Conservation (phyloP, 2,113 vertebrate genomes). For the Ciconia stormi region DNA sequence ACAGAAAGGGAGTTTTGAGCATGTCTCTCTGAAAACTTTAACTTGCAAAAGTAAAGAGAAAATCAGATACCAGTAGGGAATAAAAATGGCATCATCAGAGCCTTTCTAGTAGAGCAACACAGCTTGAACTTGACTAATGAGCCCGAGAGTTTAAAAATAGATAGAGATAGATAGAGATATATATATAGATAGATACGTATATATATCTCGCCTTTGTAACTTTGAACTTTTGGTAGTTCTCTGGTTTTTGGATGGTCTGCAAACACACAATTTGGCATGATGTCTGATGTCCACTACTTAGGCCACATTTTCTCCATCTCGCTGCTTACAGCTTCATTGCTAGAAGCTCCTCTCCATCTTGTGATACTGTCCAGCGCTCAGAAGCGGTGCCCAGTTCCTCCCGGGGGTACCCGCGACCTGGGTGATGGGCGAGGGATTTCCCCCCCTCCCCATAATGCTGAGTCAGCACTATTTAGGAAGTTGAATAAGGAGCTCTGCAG, state of each 20-base stretch:
- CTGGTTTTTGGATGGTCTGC: background rate
- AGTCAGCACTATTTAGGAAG: background rate
- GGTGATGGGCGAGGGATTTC: background rate
- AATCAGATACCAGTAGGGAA: background rate
- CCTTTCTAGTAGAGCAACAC: constrained; percentile 23
- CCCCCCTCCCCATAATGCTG: rapidly evolving
- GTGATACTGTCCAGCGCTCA: rapidly evolving
- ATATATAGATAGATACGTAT: too few relatives aligned
- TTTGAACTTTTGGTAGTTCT: background rate
- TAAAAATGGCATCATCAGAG: constrained; percentile 31
- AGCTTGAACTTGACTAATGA: constrained; percentile 64
- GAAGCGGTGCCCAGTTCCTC: background rate
- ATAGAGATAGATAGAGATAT: too few relatives aligned
- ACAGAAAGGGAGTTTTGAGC: background rate
- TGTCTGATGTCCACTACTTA: background rate
- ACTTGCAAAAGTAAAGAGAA: background rate
- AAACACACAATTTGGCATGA: background rate
- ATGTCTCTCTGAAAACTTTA: background rate
- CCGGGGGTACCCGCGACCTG: background rate
- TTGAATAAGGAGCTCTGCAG: too few relatives aligned
- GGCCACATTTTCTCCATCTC: background rate
- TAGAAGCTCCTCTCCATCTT: background rate
- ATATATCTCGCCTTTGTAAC: background rate
- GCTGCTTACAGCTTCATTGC: background rate
- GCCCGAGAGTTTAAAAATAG: constrained; percentile 10